Base-by-base conservation (phyloP, 1,140 invertebrate genomes). In the Uloborus diversus region DNA sequence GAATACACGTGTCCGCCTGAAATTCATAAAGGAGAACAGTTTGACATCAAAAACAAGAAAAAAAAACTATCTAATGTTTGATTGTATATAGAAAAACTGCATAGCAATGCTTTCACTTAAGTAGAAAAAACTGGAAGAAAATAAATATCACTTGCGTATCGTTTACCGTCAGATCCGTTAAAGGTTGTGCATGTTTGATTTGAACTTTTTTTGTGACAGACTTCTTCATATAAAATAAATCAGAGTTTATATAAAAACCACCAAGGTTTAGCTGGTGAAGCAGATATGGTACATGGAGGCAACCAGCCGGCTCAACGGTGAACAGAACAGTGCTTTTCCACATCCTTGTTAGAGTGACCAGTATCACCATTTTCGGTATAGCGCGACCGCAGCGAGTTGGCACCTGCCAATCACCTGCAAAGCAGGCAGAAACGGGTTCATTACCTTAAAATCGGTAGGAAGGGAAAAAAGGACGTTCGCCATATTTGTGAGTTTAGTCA, bases 201-300 rank as follows among this genome's bases (percentile, higher is more conserved):
- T 42, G 28, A 42, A 42, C 56, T 47, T 27, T 30, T 27, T 47
- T 42, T 35, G 35, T 47, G 53, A 30, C 53, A 51, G 42, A 57
- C 28, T 57, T 70, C 53, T 70, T 14, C 51, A 35, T 73, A 73
- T 27, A 73, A 73, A 73, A 73, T 73, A 59, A 61, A 73, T 70
- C n/a, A 33, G 3, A 61, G 32, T 42, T 57, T 71, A 61, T 73
- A 73, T 30, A 73, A 70, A 68, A 68, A 68, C 30, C 57, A 59
- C 57, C 11, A 59, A 28, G 13, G 11, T 53, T 53, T 53, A 53
- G 25, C 42, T 68, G 64, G 37, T 68, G 37, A 68, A 68, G 56
- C 49, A 56, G 30, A 56, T 56, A 56, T 56, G n/a, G 56, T 56
- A 69, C 66, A 69, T n/a, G 33, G 23, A 53, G 37, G 37, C 7